These are phyloP conservation scores for Threskiornis aethiopicus DNA, from an alignment of 2,797 vertebrate genomes.

Conservation along the genomic window DNA sequence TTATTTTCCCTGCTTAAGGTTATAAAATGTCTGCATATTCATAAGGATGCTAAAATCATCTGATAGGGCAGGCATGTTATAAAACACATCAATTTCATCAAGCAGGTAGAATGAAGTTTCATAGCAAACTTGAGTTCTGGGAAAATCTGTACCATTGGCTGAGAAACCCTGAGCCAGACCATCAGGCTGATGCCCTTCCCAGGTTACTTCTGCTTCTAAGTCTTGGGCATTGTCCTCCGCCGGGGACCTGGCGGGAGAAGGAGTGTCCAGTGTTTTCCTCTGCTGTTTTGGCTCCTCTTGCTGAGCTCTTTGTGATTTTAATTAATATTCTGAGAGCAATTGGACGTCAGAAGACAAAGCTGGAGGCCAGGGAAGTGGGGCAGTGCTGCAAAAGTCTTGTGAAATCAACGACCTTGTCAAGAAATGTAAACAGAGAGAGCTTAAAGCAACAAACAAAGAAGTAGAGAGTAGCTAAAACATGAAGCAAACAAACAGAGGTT, in stretches of 20 bases:
- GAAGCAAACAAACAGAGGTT: background rate
- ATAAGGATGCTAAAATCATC: background rate
- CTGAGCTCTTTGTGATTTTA: background rate
- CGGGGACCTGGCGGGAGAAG: background rate
- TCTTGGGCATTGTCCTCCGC: background rate
- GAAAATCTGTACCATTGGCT: background rate
- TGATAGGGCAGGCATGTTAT: background rate
- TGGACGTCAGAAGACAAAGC: background rate
- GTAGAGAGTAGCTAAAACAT: background rate
- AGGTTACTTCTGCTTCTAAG: background rate
- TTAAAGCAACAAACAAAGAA: conserved; percentile 48
- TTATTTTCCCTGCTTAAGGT: background rate
- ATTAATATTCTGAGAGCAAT: conserved; percentile 22
- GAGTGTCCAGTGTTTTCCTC: background rate
- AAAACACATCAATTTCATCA: background rate
- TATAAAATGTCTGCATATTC: background rate
- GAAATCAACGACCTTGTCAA: conserved; percentile 58
- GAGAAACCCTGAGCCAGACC: background rate
- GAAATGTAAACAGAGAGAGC: background rate
- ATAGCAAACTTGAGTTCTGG: background rate
- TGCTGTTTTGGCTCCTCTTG: background rate
- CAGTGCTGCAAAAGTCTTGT: conserved; percentile 22
- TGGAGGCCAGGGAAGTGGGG: background rate
- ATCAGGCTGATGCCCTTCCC: background rate
- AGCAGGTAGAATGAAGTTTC: background rate